Percentiles rank a stretch among this genome's conserved stretches.
Evolutionary conservation across 2,113 vertebrate genomes (phyloP).

Genomic region (Thunnus maccoyii): DNA sequence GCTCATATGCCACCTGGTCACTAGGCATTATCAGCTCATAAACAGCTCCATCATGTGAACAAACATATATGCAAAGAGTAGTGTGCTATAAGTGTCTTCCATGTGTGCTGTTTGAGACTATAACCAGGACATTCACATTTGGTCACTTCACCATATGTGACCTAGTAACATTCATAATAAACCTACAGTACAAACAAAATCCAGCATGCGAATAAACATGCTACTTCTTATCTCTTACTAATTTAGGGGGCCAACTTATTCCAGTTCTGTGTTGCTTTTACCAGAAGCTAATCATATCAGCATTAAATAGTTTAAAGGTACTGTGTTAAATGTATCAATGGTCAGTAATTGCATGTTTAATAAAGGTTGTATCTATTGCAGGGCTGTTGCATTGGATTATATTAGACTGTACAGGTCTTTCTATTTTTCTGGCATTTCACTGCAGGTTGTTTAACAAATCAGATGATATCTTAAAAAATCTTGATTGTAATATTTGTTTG

Average conservation of each 20-base stretch:
- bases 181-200: not conserved
- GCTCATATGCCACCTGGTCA: not conserved
- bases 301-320: not conserved
- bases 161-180: not conserved
- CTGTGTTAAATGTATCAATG: not conserved
- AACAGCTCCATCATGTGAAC: conserved; percentile 34
- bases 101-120: conserved; percentile 9
- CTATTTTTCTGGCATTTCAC: no score
- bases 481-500: no score
- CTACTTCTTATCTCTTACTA: not conserved
- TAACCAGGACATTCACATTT: conserved; percentile 27
- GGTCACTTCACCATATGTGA: conserved; percentile 31
- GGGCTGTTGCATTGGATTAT: no score
- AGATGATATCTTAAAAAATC: no score
- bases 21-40: conserved; percentile 48
- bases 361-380: not conserved
- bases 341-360: not conserved
- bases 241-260: not conserved
- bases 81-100: conserved; percentile 21
- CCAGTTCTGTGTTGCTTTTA: not conserved
- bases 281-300: no score
- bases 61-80: conserved; percentile 22
- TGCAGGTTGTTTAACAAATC: no score
- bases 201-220: not conserved
- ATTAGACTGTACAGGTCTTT: no score